phyloP scores from a whole-genome alignment of 2,888 invertebrate genomes.

The Dione juno region DNA sequence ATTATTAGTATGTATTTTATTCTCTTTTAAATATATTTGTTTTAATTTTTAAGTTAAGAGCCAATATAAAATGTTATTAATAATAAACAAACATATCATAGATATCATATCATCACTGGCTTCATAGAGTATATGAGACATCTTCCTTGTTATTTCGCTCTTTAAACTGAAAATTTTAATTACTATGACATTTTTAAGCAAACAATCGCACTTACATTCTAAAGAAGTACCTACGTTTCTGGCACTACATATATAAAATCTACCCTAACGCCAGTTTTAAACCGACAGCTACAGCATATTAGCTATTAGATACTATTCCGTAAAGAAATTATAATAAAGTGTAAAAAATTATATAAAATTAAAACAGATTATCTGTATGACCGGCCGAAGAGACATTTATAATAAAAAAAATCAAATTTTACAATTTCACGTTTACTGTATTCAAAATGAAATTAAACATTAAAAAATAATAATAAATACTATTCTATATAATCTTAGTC shows the following conservation, averaged over 20 bases:
- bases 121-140: no score
- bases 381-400: conserved; percentile 1
- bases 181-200: conserved; percentile 12
- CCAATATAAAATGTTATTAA: no score
- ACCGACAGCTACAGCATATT: conserved; percentile 47
- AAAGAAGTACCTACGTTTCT: conserved; percentile 43
- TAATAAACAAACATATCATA: no score
- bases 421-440: background rate
- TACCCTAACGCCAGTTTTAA: conserved; percentile 49
- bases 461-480: conserved; percentile 32
- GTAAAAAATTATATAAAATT: conserved; percentile 11
- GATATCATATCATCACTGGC: no score
- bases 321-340: conserved; percentile 18
- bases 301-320: conserved; percentile 27
- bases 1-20: no score
- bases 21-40: no score
- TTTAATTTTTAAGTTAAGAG: no score
- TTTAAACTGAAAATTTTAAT: no score
- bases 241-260: conserved; percentile 49
- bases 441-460: background rate
- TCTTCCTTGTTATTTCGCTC: no score
- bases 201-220: conserved; percentile 2
- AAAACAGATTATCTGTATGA: background rate
- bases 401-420: background rate
- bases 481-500: conserved; percentile 29